phyloP scores from a whole-genome alignment of 2,113 vertebrate species.

The Otus sunia region DNA sequence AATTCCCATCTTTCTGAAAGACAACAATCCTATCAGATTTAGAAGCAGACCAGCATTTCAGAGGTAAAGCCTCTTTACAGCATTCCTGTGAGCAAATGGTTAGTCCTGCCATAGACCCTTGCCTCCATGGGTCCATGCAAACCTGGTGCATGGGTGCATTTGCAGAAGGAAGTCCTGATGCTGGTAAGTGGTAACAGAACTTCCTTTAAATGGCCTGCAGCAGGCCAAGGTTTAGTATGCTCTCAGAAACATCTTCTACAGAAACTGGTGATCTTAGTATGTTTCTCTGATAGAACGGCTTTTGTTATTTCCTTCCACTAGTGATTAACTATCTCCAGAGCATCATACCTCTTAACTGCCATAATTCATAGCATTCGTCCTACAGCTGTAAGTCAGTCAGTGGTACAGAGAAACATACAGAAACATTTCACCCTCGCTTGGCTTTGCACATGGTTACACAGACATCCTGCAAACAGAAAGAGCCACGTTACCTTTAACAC shows the following conservation, averaged over 20 bases:
- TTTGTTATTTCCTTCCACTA: background rate
- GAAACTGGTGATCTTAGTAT: background rate
- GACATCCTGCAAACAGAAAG: background rate
- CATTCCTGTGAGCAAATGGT: background rate
- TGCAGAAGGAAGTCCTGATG: background rate
- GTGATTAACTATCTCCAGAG: background rate
- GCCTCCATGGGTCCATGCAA: background rate
- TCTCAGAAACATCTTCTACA: background rate
- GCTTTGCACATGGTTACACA: background rate
- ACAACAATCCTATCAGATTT: background rate
- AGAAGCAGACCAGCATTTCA: background rate
- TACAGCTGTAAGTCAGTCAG: background rate
- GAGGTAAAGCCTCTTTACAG: background rate
- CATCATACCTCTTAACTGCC: background rate
- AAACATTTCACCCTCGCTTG: background rate
- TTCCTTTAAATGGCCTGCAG: background rate
- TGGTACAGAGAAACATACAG: background rate
- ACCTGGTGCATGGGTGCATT: background rate
- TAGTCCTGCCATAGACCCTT: background rate
- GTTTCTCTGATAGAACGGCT: background rate
- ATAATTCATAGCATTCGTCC: background rate
- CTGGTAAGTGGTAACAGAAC: background rate
- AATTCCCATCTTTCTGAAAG: background rate
- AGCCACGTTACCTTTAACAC: background rate
- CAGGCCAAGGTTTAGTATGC: background rate